Evolutionary conservation across 2,888 invertebrate genomes (phyloP).

Genomic region (Amiota communis): DNA sequence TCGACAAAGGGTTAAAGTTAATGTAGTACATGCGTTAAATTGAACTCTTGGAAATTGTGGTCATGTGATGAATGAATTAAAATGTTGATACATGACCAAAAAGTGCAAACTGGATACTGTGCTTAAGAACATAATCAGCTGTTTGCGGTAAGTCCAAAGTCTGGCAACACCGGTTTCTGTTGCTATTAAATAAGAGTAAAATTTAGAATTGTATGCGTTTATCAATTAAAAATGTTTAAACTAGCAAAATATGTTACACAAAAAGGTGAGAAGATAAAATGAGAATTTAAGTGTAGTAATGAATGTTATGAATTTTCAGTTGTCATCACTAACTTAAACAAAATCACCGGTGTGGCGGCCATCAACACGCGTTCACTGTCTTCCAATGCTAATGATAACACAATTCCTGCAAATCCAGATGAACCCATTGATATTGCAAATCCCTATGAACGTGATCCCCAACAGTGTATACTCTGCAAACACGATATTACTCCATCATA

Average conservation of each 20-base stretch:
- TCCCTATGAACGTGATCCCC: conserved; percentile 84
- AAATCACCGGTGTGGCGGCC: conserved; percentile 26
- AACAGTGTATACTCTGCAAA: conserved; percentile 87
- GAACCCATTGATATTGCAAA: conserved; percentile 79
- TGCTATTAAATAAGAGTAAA: background rate
- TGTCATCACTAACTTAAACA: conserved; percentile 38
- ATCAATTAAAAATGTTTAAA: conserved; percentile 52
- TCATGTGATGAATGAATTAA: too few species aligned
- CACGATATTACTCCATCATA: conserved; percentile 87
- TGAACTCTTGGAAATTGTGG: too few species aligned
- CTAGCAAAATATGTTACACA: conserved; percentile 47
- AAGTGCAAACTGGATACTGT: too few species aligned
- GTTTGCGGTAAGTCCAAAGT: background rate
- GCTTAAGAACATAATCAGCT: background rate
- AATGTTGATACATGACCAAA: too few species aligned
- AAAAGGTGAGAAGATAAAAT: conserved; percentile 51
- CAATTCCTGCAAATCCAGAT: conserved; percentile 50
- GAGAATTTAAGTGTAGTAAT: background rate
- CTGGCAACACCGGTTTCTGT: background rate
- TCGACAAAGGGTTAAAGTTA: too few species aligned
- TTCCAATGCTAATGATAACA: conserved; percentile 17
- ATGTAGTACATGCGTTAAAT: too few species aligned
- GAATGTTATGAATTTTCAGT: conserved; percentile 32
- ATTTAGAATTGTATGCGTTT: background rate
- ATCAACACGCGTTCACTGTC: conserved; percentile 38